Conservation (phyloP, 2,113 vertebrate species). For the Dasyprocta punctata region DNA sequence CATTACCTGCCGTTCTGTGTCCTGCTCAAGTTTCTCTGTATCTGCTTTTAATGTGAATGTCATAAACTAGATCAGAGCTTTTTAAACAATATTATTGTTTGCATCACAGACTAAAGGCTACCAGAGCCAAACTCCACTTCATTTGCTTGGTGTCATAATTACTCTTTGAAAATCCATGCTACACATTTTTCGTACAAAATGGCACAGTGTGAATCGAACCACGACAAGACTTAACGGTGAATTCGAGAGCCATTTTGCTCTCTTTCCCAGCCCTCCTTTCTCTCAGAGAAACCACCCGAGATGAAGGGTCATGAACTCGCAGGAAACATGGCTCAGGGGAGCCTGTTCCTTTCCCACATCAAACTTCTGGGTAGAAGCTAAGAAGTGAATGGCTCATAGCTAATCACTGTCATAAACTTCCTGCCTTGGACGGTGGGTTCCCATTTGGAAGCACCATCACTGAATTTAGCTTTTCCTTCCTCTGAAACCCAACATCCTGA, state of each 20-base stretch:
- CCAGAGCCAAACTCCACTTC: not conserved
- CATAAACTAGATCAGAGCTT: not conserved
- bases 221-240: not conserved
- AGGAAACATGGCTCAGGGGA: not conserved
- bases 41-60: not conserved
- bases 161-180: not conserved
- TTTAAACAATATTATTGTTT: not conserved
- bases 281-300: constrained; percentile 38
- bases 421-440: not conserved
- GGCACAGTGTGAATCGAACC: not conserved
- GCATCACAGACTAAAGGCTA: not conserved
- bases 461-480: not conserved
- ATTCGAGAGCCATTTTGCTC: not conserved
- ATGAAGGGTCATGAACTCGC: not conserved
- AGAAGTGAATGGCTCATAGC: not conserved
- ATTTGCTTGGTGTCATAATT: not conserved
- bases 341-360: not conserved
- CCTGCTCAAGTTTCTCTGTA: not conserved
- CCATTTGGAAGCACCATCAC: not conserved
- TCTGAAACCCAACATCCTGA: not conserved
- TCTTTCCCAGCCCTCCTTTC: not conserved
- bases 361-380: not conserved
- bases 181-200: not conserved
- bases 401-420: not conserved
- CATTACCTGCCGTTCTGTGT: not conserved